Evolutionary conservation across 2,113 vertebrate species (phyloP), one percentile per base, ranked within the genome.

Genomic region (Sterrhoptilus dennistouni): DNA sequence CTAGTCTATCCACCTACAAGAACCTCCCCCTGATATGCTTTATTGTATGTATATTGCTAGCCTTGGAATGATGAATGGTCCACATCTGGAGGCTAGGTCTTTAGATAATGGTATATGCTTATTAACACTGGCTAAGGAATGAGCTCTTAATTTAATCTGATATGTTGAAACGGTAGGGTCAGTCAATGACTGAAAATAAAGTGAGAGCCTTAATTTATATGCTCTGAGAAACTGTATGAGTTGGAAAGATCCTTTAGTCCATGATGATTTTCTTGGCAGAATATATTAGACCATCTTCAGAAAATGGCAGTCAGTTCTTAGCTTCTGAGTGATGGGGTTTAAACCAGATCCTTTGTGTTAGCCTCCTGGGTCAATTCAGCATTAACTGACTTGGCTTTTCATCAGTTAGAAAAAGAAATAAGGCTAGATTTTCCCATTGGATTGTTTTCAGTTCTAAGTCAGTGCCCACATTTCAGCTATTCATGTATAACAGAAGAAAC

Each of bases 191-290:
- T 82, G 74, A 35, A 82, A 93, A 96, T 89, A 74, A 83, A 93
- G 47, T 68, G 71, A 94, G 52, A 78, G 47, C 15, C 42, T 93
- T 90, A 83, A 91, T 83, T 71, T 76, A 53, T 64, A 86, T 85
- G 27, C 38, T 68, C 80, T 80, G 63, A 91, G 85, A 95, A 94
- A 80, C 59, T 94, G 54, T 91, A 0, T 88, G 60, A 88, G 23
- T 93, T 96, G 90, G 95, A 96, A 86, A 90, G 85, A 54, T 66
- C 25, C 0, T 64, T 82, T 53, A 87, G 59, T 76, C 70, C 19
- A 16, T 56, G 64, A 28, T 90, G 92, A 93, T 96, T 97, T 92
- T 94, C 86, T 94, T 96, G 96, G 95, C 85, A 86, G 85, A 70
- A 81, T 94, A 64, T 56, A 78, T 75, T 90, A 95, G 93, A 86